Base-by-base conservation (phyloP, 2,888 invertebrate genomes). In the Petrolisthes cinctipes region DNA sequence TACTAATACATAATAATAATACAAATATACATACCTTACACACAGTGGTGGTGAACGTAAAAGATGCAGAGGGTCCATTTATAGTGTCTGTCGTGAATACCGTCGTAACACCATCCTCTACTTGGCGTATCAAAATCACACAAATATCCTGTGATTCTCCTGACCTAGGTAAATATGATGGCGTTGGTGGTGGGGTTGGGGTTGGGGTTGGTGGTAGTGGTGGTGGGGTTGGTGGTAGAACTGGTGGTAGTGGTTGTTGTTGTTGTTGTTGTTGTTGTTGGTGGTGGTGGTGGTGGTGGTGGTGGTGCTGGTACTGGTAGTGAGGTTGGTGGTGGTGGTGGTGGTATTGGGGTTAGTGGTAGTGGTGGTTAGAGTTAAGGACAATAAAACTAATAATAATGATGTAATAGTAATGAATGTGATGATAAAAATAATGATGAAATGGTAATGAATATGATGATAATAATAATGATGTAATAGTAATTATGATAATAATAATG, bases 11-110 rank as follows among this genome's bases (percentile, higher is more conserved):
- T 37, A 37, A 37, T 37, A 37, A 0, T 37, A 37, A 37, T 37
- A 37, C 37, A 37, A 1, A 37, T 2, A 37, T 37, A 37, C 37
- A 37, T 37, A 37, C 37, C 0, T 37, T 37, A 37, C 37, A 37
- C 2, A 37, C 82, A 82, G 82, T 82, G 82, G 82, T 82, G 53
- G 82, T 82, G 53, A 68, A 82, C 68, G 68, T 68, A n/a, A 37
- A 51, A 53, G 82, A 53, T 14, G 9, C 5, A 2, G 66, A 53
- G 11, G 82, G 82, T 0, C 82, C 82, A 51, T 82, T 68, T 20
- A 68, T 6, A 7, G 82, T 82, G 51, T 82, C 82, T 0, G 82
- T 82, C 51, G 51, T 68, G 20, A 68, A 14, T 17, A 6, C 17
- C 51, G 4, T 68, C 5, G 82, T 1, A 0, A 51, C 37, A 17